Base-by-base conservation (phyloP, 2,797 vertebrate species). In the Ibycter americanus region DNA sequence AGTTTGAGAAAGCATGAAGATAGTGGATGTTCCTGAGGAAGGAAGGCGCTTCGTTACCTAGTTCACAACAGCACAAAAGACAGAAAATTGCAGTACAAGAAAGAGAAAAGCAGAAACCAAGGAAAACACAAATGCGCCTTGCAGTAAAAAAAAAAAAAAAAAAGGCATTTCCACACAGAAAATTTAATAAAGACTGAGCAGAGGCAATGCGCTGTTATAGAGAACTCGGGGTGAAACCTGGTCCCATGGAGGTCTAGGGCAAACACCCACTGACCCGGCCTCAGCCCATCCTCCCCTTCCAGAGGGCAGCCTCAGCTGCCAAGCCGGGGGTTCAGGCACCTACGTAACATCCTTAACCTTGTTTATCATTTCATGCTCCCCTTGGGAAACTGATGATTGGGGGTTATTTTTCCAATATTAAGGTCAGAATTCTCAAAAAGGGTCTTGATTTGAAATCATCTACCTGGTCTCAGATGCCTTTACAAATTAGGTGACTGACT, bases 1-100 rank as follows among this genome's bases (percentile, higher is more conserved):
- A 91, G 99, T 99, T 99, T 99, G 99, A 98, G 99, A 99, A 98
- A 99, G 99, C 99, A 99, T 99, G 99, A 99, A 99, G 99, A 99
- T 99, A 98, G 99, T 99, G 96, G 99, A 99, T 78, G 99, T 99
- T 98, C 99, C 99, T 97, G 99, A 99, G 98, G 99, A 99, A 98
- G 99, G 99, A 98, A 99, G 99, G 98, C 98, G 99, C 96, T 98
- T 99, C 97, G 98, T 99, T 99, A 99, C 99, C 99, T 99, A 98
- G 97, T 98, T 98, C 97, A 97, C 95, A 98, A 97, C 93, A 98
- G 98, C 97, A 98, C 95, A 98, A 98, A 97, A 97, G 97, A 97
- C 98, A 97, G 97, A 94, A 97, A 97, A 97, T 97, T 98, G 97
- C 98, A 98, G 98, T 96, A 97, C 97, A 87, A 96, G 91, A 93